Conservation (phyloP, 1,140 invertebrate species). For the Zaprionus taronus region DNA sequence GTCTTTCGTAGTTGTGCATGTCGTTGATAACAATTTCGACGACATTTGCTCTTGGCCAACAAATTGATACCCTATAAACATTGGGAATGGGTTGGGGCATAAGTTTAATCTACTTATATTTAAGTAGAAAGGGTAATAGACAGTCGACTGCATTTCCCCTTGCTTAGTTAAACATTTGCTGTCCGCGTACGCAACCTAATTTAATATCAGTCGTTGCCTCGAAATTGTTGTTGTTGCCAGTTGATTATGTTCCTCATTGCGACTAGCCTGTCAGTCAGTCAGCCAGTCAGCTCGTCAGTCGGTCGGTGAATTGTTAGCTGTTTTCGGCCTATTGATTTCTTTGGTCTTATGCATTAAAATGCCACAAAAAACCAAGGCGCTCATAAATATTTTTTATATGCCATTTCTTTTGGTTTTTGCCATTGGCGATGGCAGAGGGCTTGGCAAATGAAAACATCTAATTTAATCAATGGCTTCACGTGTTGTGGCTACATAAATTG, state of each 20-base stretch:
- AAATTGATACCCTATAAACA: neutral
- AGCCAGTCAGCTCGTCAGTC: constrained; percentile 11
- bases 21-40: constrained; percentile 69
- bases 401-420: constrained; percentile 49
- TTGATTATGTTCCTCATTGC: constrained; percentile 67
- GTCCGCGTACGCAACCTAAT: constrained; percentile 67
- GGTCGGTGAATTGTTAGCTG: constrained; percentile 20
- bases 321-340: constrained; percentile 53
- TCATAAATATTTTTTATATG: constrained; percentile 79
- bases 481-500: constrained; percentile 79
- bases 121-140: neutral
- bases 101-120: neutral
- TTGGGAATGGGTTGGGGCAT: neutral
- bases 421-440: constrained; percentile 45
- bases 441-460: constrained; percentile 66
- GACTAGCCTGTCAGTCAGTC: constrained; percentile 58
- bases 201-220: constrained; percentile 51
- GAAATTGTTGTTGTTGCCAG: constrained; percentile 48
- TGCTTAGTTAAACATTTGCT: constrained; percentile 34
- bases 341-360: constrained; percentile 69
- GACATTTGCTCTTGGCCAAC: constrained; percentile 41
- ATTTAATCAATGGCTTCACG: constrained; percentile 81
- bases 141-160: constrained; percentile 11
- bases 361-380: constrained; percentile 54
- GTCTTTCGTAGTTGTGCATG: constrained; percentile 47